phyloP scores from a whole-genome alignment of 2,797 vertebrate genomes.

The Myioborus melanocephalus region DNA sequence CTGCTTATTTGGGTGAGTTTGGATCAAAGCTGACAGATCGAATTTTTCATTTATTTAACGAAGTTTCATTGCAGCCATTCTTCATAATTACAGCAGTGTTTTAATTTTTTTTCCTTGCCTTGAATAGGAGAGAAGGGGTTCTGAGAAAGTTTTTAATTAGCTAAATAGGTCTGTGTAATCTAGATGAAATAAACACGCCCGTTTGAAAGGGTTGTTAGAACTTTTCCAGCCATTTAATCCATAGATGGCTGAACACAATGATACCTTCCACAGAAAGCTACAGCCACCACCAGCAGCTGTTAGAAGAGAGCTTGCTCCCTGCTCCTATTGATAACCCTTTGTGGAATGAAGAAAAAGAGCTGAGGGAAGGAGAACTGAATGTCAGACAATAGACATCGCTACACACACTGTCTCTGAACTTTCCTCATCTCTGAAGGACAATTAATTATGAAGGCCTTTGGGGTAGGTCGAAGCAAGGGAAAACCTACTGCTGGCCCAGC shows the following conservation, averaged over 20 bases:
- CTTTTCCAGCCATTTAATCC: slow-evolving; percentile 71
- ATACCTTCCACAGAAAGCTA: slow-evolving; percentile 65
- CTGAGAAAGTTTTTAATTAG: slow-evolving; percentile 61
- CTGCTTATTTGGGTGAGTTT: background rate
- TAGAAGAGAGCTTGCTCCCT: slow-evolving; percentile 71
- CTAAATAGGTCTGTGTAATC: slow-evolving; percentile 67
- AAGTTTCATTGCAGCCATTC: slow-evolving; percentile 42
- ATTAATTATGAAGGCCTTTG: slow-evolving; percentile 88
- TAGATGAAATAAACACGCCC: slow-evolving; percentile 67
- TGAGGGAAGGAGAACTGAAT: slow-evolving; percentile 75
- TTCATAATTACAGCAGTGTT: slow-evolving; percentile 27
- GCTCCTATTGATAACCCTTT: slow-evolving; percentile 80
- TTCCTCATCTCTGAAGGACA: slow-evolving; percentile 81
- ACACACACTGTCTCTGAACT: slow-evolving; percentile 80
- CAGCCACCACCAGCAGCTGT: slow-evolving; percentile 71
- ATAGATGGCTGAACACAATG: slow-evolving; percentile 70
- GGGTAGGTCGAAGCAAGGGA: slow-evolving; percentile 82
- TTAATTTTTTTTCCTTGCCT: slow-evolving; percentile 29
- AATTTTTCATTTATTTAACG: slow-evolving; percentile 51
- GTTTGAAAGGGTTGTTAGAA: slow-evolving; percentile 73
- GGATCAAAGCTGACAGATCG: slow-evolving; percentile 19
- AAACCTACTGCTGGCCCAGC: slow-evolving; percentile 72
- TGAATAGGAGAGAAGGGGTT: slow-evolving; percentile 48
- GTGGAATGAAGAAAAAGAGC: slow-evolving; percentile 76
- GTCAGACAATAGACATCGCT: slow-evolving; percentile 78